Evolutionary conservation across 2,113 vertebrate genomes (phyloP), one percentile per base, ranked within the genome.

Genomic region (Aythya baeri): DNA sequence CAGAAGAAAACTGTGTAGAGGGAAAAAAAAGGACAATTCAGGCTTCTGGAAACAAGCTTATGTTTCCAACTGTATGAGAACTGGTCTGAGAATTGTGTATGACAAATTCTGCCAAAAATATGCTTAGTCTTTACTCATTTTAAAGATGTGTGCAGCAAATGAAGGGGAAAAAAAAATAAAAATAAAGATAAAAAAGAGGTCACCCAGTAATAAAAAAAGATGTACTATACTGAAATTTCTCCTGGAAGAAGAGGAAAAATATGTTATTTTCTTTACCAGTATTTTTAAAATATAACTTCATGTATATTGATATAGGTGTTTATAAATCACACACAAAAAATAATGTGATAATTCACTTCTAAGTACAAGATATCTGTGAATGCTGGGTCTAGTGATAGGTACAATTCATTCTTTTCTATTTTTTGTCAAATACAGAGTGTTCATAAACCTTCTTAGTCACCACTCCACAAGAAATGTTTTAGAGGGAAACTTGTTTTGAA

Each of bases 21-120:
- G n/a, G 14, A 61, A 46, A 44, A 88, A 50, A 49, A 38, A 20
- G 8, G 36, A 36, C 36, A 36, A 58, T 38, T 79, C 57, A 81
- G 88, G 38, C 36, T 92, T 78, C 80, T 92, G 83, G 59, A 86
- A 81, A 57, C 9, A 6, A 7, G 4, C 49, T 81, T 78, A 43
- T n/a, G 52, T 59, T 91, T 91, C 55, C 68, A 74, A 83, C 18
- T 71, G 72, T n/a, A 49, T 62, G n/a, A 86, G 86, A 92, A 74
- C 55, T 63, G 68, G 41, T 75, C 77, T 82, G 93, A 94, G 77
- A 91, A 92, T 90, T 75, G 21, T 54, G 13, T 55, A 29, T 31
- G 20, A 70, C 4, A 88, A 71, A 74, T 55, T 61, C 67, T 93
- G 92, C 79, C 79, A 91, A 90, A 73, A 57, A 41, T 5, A 14